Conservation (phyloP, 2,797 vertebrate species). For the Anguilla megastoma region DNA sequence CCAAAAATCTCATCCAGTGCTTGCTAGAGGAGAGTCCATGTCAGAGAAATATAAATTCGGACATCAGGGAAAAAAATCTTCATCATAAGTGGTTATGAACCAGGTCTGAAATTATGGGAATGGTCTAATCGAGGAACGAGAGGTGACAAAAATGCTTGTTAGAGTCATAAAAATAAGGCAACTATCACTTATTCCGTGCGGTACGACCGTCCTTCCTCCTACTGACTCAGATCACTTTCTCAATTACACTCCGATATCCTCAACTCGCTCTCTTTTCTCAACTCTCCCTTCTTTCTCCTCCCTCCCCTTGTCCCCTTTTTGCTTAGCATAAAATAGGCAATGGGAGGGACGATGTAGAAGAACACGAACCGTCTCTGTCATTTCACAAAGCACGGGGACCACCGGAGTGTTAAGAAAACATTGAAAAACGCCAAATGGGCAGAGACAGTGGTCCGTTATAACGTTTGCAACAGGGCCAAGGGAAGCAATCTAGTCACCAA, state of each 20-base stretch:
- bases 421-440: constrained; percentile 53
- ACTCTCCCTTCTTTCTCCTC: constrained; percentile 28
- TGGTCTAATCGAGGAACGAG: background rate
- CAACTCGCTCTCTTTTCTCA: constrained; percentile 45
- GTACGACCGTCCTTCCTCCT: constrained; percentile 19
- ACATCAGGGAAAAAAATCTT: constrained; percentile 12
- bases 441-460: constrained; percentile 37
- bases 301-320: constrained; percentile 37
- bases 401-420: constrained; percentile 46
- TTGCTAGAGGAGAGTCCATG: constrained; percentile 5
- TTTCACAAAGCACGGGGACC: constrained; percentile 36
- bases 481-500: background rate
- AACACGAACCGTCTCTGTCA: constrained; percentile 37
- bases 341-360: constrained; percentile 46
- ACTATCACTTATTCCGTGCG: background rate
- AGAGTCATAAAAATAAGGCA: constrained; percentile 26
- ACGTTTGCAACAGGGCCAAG: constrained; percentile 17
- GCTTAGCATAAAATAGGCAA: constrained; percentile 47
- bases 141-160: background rate
- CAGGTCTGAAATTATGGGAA: constrained; percentile 12
- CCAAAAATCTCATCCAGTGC: constrained; percentile 23
- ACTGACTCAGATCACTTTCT: constrained; percentile 28
- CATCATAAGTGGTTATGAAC: background rate
- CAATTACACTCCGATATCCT: constrained; percentile 52
- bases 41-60: constrained; percentile 20